Evolutionary conservation across 64 coral and sea anemone species (phyloP), one percentile per base, ranked within the genome.

Genomic region (Montipora sp.): DNA sequence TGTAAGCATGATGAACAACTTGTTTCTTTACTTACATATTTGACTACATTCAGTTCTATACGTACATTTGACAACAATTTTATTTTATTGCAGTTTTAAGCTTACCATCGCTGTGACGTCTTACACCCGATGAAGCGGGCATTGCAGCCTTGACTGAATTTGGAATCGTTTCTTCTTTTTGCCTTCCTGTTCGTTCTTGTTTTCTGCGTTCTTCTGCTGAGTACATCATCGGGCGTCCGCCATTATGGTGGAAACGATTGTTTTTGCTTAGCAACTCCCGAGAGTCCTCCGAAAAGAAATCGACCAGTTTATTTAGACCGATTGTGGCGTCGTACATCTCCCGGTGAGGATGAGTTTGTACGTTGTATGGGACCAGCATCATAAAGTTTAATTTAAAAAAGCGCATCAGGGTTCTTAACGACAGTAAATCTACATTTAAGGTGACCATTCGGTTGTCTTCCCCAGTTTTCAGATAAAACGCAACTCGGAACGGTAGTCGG

Each of bases 41-140:
- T 57, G 53, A 11, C 53, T 11, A 57, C 53, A 57, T 57, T 57
- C 53, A 57, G 7, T 57, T 8, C 11, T 57, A 8, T 57, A 4
- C 53, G 53, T 11, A 57, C 2, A 57, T 57, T 11, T 57, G 7
- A 8, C 53, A 57, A 8, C 53, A 6, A 11, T 57, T 57, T 57
- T 57, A 8, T 57, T 57, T 57, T 6, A 6, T 11, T 57, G 6
- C 53, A 8, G 11, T 8, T 57, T 57, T 57, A 0, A 8, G 6
- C 7, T 8, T 93, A 93, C 83, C 91, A 80, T 88, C 91, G 44
- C 83, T 93, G 8, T 80, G 53, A 36, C 83, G 83, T 69, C 83
- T 66, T 12, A 67, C 66, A 16, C 2, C 77, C 19, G 75, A 79
- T 5, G 75, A 50, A 46, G 77, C 59, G 23, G 91, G 83, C 13